Conservation (phyloP, 2,797 vertebrate species). For the Phrynocephalus vlangalii region DNA sequence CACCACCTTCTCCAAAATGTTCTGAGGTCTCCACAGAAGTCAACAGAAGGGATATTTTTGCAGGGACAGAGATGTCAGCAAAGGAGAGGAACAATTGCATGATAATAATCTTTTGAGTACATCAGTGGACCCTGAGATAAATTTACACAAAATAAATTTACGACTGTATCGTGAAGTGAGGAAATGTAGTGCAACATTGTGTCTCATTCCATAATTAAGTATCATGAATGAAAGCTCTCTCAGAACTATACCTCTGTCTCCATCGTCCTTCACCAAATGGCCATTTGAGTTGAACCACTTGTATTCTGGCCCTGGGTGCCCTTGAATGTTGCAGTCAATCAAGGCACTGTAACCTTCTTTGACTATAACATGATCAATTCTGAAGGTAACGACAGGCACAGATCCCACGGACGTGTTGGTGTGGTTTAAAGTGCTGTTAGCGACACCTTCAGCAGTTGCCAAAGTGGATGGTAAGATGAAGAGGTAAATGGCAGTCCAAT, state of each 20-base stretch:
- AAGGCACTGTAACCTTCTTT: conserved; percentile 92
- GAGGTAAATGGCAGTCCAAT: conserved; percentile 79
- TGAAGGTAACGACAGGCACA: conserved; percentile 82
- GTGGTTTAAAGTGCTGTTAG: conserved; percentile 78
- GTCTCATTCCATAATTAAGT: neutral
- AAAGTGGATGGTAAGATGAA: conserved; percentile 76
- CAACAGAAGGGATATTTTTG: neutral
- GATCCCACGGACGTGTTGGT: conserved; percentile 75
- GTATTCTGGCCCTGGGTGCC: conserved; percentile 87
- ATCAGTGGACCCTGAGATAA: too few species aligned
- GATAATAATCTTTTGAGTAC: neutral
- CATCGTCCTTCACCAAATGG: conserved; percentile 82
- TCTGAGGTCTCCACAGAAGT: neutral
- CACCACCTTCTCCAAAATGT: neutral
- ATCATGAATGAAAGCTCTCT: neutral
- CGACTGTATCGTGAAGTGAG: neutral
- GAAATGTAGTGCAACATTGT: neutral
- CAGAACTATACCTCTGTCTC: conserved; percentile 80
- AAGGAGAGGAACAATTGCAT: neutral
- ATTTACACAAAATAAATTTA: conserved; percentile 7
- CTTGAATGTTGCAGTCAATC: conserved; percentile 93
- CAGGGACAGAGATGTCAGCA: neutral
- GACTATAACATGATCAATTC: conserved; percentile 89
- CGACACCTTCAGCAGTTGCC: conserved; percentile 69
- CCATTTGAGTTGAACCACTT: conserved; percentile 96